These are phyloP conservation scores for Eupleurogrammus muticus DNA, from an alignment of 2,797 vertebrate genomes.

Conservation along the genomic window DNA sequence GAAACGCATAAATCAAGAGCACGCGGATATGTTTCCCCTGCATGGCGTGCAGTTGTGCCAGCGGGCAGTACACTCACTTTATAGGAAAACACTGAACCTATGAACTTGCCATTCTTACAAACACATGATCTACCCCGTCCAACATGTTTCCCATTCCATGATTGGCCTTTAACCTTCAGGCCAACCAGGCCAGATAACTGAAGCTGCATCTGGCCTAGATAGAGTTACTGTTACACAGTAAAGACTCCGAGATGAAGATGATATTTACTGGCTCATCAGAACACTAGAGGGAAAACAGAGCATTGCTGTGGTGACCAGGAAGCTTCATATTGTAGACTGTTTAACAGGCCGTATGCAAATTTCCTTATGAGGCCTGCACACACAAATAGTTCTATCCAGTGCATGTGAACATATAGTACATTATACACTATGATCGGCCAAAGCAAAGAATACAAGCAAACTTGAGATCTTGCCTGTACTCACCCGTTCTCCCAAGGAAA, in stretches of 20 bases:
- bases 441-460: constrained; percentile 37
- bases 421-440: constrained; percentile 19
- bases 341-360: constrained; percentile 29
- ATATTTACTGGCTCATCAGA: constrained; percentile 31
- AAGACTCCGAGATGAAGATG: not conserved
- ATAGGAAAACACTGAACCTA: constrained; percentile 62
- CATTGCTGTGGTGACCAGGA: not conserved
- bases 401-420: constrained; percentile 2
- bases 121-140: constrained; percentile 11
- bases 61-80: constrained; percentile 30
- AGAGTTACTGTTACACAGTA: constrained; percentile 33
- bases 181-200: constrained; percentile 38
- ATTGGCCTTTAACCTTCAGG: constrained; percentile 53
- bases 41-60: constrained; percentile 34
- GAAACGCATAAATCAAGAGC: constrained; percentile 42
- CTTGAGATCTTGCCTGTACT: constrained; percentile 28
- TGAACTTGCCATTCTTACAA: constrained; percentile 50
- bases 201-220: constrained; percentile 25
- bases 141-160: constrained; percentile 44
- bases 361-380: not conserved
- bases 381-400: constrained; percentile 12
- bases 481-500: constrained; percentile 42
- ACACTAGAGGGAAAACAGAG: constrained; percentile 25
- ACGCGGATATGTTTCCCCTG: constrained; percentile 48
- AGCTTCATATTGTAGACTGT: not conserved